Evolutionary conservation across 2,113 vertebrate genomes (phyloP).

Genomic region (Euleptes europaea): DNA sequence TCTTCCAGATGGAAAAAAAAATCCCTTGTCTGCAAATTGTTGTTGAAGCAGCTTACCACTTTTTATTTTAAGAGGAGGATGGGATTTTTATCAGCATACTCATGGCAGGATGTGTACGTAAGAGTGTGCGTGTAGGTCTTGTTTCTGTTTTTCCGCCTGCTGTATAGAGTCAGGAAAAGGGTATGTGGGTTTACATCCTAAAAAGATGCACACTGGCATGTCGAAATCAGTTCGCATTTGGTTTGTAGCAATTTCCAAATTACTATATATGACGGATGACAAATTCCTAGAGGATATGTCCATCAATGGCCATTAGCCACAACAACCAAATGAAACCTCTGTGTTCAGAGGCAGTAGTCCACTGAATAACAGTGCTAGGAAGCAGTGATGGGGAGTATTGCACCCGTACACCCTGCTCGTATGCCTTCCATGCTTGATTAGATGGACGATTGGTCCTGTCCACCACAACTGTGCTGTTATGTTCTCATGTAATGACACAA

Average conservation of each 20-base stretch:
- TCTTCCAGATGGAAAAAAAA: not conserved
- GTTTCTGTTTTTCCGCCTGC: not conserved
- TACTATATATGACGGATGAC: conserved; percentile 18
- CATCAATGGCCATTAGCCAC: too few relatives aligned
- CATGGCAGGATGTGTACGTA: not conserved
- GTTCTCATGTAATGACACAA: too few relatives aligned
- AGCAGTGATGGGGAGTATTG: too few relatives aligned
- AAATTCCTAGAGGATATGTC: not conserved
- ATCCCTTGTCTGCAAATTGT: not conserved
- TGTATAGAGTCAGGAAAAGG: not conserved
- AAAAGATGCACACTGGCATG: not conserved
- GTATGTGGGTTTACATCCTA: not conserved
- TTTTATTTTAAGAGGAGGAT: not conserved
- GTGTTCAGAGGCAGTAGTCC: too few relatives aligned
- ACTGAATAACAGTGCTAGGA: too few relatives aligned
- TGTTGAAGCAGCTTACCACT: conserved; percentile 16
- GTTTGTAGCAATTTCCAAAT: not conserved
- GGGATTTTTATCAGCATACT: conserved; percentile 14
- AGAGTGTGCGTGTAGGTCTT: not conserved
- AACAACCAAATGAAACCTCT: too few relatives aligned
- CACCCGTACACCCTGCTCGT: too few relatives aligned
- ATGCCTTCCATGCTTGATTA: too few relatives aligned
- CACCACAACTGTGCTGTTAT: too few relatives aligned
- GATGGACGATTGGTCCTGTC: too few relatives aligned
- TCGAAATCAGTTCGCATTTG: not conserved